These are phyloP conservation scores for Mungos mungo DNA, from an alignment of 2,113 vertebrate species.

Conservation along the genomic window DNA sequence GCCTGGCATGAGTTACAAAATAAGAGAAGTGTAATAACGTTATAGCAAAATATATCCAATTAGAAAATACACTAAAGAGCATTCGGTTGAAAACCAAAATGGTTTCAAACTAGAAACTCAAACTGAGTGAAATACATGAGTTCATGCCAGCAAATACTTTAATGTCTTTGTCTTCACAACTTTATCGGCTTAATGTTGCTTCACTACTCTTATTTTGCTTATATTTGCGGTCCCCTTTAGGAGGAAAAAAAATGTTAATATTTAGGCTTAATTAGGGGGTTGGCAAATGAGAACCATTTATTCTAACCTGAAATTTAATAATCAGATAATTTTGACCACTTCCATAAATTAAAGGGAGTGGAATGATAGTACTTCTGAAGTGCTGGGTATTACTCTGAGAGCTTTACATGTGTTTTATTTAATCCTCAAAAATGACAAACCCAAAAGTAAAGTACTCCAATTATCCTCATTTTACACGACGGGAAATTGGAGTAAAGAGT, in stretches of 20 bases:
- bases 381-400: neutral
- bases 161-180: neutral
- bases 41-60: neutral
- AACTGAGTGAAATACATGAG: neutral
- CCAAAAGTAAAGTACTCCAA: neutral
- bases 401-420: neutral
- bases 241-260: neutral
- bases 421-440: neutral
- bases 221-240: neutral
- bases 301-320: neutral
- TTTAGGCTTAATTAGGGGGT: neutral
- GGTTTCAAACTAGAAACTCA: neutral
- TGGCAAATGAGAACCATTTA: neutral
- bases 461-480: neutral
- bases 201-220: neutral
- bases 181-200: neutral
- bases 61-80: neutral
- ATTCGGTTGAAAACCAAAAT: neutral
- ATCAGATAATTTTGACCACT: neutral
- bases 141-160: neutral
- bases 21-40: neutral
- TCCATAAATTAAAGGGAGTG: neutral
- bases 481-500: neutral
- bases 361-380: neutral
- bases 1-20: neutral